Evolutionary conservation across 2,113 vertebrate genomes (phyloP).

Genomic region (Labeo catla): DNA sequence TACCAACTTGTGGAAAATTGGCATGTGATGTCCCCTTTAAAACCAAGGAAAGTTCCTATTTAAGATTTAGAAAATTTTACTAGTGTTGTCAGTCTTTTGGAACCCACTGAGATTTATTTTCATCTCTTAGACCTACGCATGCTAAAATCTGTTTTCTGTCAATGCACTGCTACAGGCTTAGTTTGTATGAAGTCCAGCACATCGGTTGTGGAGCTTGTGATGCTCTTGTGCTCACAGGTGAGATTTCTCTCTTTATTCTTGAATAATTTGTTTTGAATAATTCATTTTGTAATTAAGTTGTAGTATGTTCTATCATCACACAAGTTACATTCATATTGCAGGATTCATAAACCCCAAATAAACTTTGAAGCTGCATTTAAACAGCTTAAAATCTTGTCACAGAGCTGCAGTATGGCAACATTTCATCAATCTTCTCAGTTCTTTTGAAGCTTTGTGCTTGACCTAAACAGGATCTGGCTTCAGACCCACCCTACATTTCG

Average conservation of each 20-base stretch:
- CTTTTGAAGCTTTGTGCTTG: background rate
- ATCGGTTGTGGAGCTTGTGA: conserved; percentile 96
- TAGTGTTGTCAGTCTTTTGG: background rate
- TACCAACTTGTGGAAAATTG: too few relatives aligned
- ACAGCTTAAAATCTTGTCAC: background rate
- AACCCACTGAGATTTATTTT: background rate
- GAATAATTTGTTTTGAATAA: background rate
- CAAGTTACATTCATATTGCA: background rate
- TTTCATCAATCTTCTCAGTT: background rate
- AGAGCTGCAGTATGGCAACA: background rate
- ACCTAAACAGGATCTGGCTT: conserved; percentile 26
- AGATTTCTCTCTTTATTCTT: conserved; percentile 38
- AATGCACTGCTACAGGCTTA: conserved; percentile 81
- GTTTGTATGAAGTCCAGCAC: conserved; percentile 99
- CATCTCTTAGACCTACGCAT: background rate
- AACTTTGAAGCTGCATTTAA: background rate
- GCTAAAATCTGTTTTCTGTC: conserved; percentile 37
- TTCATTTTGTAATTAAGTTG: background rate
- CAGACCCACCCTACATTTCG: conserved; percentile 42
- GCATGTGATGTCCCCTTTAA: too few relatives aligned
- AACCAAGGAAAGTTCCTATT: too few relatives aligned
- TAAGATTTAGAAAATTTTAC: too few relatives aligned
- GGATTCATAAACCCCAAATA: background rate
- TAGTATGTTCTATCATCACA: background rate
- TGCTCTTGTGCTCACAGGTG: conserved; percentile 99